Evolutionary conservation across 2,113 vertebrate species (phyloP).

Genomic region (Bungarus multicinctus): DNA sequence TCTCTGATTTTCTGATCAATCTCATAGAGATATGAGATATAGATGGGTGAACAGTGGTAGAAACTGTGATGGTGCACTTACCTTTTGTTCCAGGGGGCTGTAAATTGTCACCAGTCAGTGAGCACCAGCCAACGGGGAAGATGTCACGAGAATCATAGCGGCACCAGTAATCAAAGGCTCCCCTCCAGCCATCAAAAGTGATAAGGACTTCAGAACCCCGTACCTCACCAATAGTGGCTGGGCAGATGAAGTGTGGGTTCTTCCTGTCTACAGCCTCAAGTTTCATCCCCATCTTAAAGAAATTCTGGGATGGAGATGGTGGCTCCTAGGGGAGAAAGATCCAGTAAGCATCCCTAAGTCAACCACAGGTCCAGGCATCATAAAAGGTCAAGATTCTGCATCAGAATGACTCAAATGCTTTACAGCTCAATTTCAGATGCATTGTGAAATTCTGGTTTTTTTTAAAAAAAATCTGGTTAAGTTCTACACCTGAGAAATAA

Average conservation of each 20-base stretch:
- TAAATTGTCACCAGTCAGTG: constrained; percentile 97
- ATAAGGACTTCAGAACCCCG: constrained; percentile 96
- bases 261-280: constrained; percentile 98
- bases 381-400: not conserved
- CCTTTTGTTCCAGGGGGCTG: constrained; percentile 98
- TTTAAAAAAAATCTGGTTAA: not conserved
- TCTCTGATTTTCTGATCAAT: not conserved
- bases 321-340: constrained; percentile 82
- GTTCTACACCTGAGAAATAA: not conserved
- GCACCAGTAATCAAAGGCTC: constrained; percentile 99
- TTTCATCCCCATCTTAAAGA: constrained; percentile 97
- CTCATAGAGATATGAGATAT: not conserved
- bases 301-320: constrained; percentile 92
- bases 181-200: constrained; percentile 98
- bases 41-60: constrained; percentile 13
- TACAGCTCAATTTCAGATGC: not conserved
- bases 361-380: not conserved
- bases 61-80: constrained; percentile 52
- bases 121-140: constrained; percentile 98
- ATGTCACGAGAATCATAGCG: constrained; percentile 98
- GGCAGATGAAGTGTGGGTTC: constrained; percentile 99
- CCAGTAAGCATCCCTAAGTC: constrained; percentile 14
- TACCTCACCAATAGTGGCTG: constrained; percentile 95
- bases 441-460: not conserved
- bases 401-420: not conserved